phyloP scores from a whole-genome alignment of 2,113 vertebrate species.

The Nothobranchius kuhntae region DNA sequence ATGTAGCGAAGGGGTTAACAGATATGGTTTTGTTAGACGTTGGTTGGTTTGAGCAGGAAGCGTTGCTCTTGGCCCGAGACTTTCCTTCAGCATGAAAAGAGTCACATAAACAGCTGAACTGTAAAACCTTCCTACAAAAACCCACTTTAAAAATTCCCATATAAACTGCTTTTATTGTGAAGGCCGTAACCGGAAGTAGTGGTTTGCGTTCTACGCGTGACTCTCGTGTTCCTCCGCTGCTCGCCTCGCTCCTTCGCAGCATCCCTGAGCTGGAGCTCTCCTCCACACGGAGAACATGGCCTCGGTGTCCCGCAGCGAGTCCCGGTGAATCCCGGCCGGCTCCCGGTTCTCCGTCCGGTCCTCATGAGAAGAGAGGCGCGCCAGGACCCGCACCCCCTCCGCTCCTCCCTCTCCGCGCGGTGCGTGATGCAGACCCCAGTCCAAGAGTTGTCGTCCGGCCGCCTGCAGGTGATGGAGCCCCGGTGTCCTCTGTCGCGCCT shows the following conservation, averaged over 20 bases:
- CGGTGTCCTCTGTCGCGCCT: slow-evolving; percentile 7
- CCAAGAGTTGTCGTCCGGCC: slow-evolving; percentile 50
- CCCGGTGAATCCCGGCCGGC: slow-evolving; percentile 15
- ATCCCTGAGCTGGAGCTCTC: slow-evolving; percentile 22
- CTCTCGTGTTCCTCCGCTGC: not conserved
- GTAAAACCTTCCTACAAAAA: too few relatives aligned
- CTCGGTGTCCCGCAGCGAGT: not conserved
- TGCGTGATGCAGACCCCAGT: slow-evolving; percentile 51
- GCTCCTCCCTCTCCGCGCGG: not conserved
- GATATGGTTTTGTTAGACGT: too few relatives aligned
- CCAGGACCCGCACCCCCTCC: slow-evolving; percentile 25
- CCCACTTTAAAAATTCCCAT: too few relatives aligned
- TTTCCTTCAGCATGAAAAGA: too few relatives aligned
- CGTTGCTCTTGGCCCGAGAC: too few relatives aligned
- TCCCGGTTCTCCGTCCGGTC: not conserved
- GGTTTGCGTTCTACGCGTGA: not conserved
- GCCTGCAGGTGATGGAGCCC: slow-evolving; percentile 50
- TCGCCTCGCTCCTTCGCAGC: slow-evolving; percentile 21
- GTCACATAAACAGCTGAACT: too few relatives aligned
- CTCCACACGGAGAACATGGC: slow-evolving; percentile 22
- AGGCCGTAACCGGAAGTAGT: not conserved
- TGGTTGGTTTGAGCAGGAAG: too few relatives aligned
- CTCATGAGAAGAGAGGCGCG: slow-evolving; percentile 4
- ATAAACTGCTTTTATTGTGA: slow-evolving; percentile 37
- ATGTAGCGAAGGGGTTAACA: too few relatives aligned